Conservation (phyloP, 1,140 invertebrate genomes). For the Neuroterus valhalla region DNA sequence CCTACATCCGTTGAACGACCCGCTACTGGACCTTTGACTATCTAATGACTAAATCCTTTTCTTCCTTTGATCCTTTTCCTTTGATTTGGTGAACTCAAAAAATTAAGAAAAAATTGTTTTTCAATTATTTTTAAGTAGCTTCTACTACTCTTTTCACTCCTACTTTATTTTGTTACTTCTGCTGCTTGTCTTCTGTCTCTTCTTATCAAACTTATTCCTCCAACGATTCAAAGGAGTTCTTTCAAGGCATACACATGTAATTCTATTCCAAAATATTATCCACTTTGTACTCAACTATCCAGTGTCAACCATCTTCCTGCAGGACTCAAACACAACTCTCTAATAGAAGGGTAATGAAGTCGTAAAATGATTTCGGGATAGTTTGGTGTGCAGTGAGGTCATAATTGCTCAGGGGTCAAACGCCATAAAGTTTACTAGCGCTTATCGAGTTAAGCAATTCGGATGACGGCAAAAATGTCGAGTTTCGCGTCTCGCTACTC, state of each 20-base stretch:
- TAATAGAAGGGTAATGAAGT: slow-evolving; percentile 13
- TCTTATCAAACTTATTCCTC: too few species aligned
- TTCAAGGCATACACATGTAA: too few species aligned
- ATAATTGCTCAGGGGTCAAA: slow-evolving; percentile 16
- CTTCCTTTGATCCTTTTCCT: slow-evolving; percentile 1
- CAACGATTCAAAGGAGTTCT: too few species aligned
- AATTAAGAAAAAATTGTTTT: too few species aligned
- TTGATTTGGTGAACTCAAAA: not conserved
- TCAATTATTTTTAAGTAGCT: too few species aligned
- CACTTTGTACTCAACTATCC: not conserved
- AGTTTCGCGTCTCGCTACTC: slow-evolving; percentile 43
- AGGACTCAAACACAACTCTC: not conserved
- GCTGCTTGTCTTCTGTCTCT: too few species aligned
- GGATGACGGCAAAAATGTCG: slow-evolving; percentile 38
- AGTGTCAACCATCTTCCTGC: not conserved
- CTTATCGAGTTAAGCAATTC: slow-evolving; percentile 26
- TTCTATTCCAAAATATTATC: slow-evolving; percentile 10
- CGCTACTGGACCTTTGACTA: slow-evolving; percentile 1
- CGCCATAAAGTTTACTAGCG: slow-evolving; percentile 10
- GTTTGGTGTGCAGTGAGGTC: not conserved
- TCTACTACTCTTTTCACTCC: too few species aligned
- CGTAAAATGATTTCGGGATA: slow-evolving; percentile 13
- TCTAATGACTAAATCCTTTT: not conserved
- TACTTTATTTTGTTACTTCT: too few species aligned
- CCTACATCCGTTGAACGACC: slow-evolving; percentile 53